phyloP scores from a whole-genome alignment of 2,797 vertebrate genomes.

The Coregonus ussuriensis region DNA sequence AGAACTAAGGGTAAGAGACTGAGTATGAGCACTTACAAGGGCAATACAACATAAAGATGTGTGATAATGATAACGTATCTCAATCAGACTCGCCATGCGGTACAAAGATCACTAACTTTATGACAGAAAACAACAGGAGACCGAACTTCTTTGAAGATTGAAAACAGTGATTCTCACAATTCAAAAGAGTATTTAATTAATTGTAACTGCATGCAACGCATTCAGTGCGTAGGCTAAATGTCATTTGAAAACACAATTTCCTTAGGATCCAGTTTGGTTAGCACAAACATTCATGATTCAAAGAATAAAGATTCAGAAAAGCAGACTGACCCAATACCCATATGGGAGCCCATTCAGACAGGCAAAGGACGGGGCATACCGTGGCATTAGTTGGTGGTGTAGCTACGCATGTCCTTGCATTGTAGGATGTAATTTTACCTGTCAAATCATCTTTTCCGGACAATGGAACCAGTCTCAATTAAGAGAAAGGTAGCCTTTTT shows the following conservation, averaged over 20 bases:
- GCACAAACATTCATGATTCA: not conserved
- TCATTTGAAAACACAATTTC: not conserved
- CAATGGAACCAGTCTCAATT: not conserved
- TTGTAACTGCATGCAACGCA: not conserved
- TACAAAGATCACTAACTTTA: not conserved
- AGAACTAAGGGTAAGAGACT: not conserved
- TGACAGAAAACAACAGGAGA: not conserved
- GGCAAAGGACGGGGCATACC: not conserved
- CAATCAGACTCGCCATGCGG: not conserved
- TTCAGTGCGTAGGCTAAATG: not conserved
- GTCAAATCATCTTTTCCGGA: conserved; percentile 1
- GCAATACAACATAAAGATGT: not conserved
- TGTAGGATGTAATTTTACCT: conserved; percentile 1
- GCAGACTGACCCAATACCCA: not conserved
- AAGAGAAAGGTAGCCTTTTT: not conserved
- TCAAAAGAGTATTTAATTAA: not conserved
- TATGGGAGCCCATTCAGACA: not conserved
- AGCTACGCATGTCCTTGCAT: conserved; percentile 12
- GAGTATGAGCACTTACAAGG: not conserved
- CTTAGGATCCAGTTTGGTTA: not conserved
- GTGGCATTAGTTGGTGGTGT: conserved; percentile 2
- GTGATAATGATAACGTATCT: conserved; percentile 2
- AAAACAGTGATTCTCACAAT: conserved; percentile 1
- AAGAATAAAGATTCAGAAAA: conserved; percentile 4
- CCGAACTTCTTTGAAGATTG: not conserved